phyloP scores from a whole-genome alignment of 2,888 invertebrate species.

The Mimachlamys varia region DNA sequence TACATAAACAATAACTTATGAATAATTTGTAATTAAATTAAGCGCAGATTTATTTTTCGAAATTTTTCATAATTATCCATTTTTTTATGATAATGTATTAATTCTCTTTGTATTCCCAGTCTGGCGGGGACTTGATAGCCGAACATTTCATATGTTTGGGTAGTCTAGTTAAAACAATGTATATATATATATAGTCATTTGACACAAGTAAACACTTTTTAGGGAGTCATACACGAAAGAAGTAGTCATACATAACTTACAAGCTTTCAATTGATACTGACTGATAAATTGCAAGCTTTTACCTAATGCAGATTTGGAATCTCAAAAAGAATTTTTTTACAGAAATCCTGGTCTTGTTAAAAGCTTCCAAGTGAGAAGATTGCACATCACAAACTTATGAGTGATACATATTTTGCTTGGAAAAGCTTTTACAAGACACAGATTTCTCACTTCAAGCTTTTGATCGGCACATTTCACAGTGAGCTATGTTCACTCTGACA shows the following conservation, averaged over 20 bases:
- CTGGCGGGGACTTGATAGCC: neutral
- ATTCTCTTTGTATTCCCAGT: neutral
- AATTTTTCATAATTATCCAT: no score
- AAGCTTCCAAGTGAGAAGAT: neutral
- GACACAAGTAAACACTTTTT: neutral
- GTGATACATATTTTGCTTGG: slow-evolving; percentile 6
- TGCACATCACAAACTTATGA: neutral
- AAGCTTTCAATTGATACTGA: neutral
- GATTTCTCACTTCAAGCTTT: neutral
- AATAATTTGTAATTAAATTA: no score
- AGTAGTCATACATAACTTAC: neutral
- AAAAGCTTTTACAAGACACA: slow-evolving; percentile 3
- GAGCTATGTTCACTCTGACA: neutral
- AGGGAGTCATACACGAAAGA: neutral
- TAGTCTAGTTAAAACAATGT: no score
- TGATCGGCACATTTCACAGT: slow-evolving; percentile 21
- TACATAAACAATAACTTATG: no score
- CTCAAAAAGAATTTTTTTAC: neutral
- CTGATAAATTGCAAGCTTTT: slow-evolving; percentile 15
- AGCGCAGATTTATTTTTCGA: no score
- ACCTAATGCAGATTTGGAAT: slow-evolving; percentile 30
- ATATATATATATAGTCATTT: neutral
- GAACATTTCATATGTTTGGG: neutral
- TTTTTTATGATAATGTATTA: no score
- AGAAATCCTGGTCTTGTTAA: neutral